These are phyloP conservation scores for Ochlodes sylvanus DNA, from an alignment of 2,888 invertebrate genomes.

Conservation along the genomic window DNA sequence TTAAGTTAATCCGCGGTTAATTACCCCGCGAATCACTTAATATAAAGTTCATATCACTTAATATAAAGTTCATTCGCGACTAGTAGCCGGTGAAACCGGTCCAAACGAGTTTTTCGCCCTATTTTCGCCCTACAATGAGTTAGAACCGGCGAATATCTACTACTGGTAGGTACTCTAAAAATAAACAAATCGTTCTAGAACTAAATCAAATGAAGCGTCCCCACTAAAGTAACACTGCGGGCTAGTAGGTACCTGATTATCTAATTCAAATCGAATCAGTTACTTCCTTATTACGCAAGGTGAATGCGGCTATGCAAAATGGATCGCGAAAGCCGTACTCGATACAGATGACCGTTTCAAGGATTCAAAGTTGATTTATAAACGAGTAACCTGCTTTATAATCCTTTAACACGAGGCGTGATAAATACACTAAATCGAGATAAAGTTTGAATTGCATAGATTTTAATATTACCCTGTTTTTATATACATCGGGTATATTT, in stretches of 20 bases:
- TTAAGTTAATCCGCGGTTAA: no score
- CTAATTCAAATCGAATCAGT: constrained; percentile 38
- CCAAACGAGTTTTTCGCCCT: no score
- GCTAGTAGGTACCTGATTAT: constrained; percentile 32
- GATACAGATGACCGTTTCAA: constrained; percentile 26
- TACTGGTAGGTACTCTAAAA: no score
- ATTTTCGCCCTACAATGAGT: no score
- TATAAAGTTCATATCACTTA: no score
- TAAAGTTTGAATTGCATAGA: no score
- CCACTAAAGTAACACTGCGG: constrained; percentile 35
- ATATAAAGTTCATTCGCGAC: no score
- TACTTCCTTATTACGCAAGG: constrained; percentile 38
- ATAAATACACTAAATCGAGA: not conserved
- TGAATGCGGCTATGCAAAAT: constrained; percentile 36
- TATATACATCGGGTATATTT: no score
- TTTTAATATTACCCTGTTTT: no score
- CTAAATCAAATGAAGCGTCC: constrained; percentile 27
- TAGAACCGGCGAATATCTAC: no score
- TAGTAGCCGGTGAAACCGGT: no score
- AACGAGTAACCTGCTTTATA: not conserved
- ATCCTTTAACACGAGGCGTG: not conserved
- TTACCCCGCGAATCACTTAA: no score
- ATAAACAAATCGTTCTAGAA: constrained; percentile 33
- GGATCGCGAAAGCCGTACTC: constrained; percentile 32
- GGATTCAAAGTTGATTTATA: constrained; percentile 15